Evolutionary conservation across 2,888 invertebrate genomes (phyloP), one percentile per base, ranked within the genome.

Genomic region (Cheilosia pagana): DNA sequence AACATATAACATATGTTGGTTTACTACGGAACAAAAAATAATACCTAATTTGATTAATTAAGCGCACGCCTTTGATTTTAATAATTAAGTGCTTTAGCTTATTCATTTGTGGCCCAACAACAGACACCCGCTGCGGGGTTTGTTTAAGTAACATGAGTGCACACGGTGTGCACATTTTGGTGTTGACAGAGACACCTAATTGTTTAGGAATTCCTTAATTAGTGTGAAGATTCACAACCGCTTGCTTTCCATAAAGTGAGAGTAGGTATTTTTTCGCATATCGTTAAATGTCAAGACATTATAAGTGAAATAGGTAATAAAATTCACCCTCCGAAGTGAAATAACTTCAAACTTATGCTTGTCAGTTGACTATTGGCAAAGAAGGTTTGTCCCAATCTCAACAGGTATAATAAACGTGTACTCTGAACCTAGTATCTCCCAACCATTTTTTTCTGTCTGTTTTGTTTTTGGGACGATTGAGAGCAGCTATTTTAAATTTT

Each of bases 41-140:
- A 50, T 59, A 41, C 48, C 59, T 50, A 50, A 50, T 19, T 28
- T 52, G 39, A 59, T 67, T 63, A 45, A 63, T 62, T 59, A 19
- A 67, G 7, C 48, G 67, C 67, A 67, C 59, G 59, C 59, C 50
- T 59, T 65, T 28, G 23, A 45, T 67, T 67, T 67, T 23, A 39
- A 50, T 65, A 50, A 65, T 65, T 50, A 23, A 39, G 16, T 50
- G 50, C 21, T 52, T 5, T 2, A 35, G 10, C 23, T 53, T 28
- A 28, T 28, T 43, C 43, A 19, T 41, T 16, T 19, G 16, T 28
- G 8, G 31, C 7, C n/a, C 31, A 19, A 25, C 16, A 28, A 12
- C 12, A 16, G 14, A 28, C 10, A 19, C 3, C 53, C 16, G 25
- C 12, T 52, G 53, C 7, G n/a, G 55, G 23, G 16, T 52, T 10